Percentiles rank a stretch among this genome's conserved stretches.
Conservation (phyloP, 2,113 vertebrate genomes). For the Bombycilla garrulus region DNA sequence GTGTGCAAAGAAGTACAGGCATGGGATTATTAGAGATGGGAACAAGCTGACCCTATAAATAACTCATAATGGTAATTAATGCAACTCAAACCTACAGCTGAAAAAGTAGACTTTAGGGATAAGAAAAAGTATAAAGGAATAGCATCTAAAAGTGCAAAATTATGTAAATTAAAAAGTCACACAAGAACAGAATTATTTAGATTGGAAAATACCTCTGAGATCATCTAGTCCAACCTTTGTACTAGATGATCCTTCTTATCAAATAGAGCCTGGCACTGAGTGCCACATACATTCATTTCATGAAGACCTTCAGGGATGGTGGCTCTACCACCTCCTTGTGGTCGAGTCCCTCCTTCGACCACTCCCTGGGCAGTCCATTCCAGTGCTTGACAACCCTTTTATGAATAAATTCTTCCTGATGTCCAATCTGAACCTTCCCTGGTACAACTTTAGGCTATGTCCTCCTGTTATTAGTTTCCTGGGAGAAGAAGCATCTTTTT, state of each 20-base stretch:
- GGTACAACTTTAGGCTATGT: background rate
- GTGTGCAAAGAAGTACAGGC: background rate
- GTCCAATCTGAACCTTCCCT: background rate
- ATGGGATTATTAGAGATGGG: background rate
- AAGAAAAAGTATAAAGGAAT: background rate
- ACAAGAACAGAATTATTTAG: background rate
- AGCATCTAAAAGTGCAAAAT: background rate
- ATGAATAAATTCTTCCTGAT: background rate
- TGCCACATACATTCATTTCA: fast-evolving
- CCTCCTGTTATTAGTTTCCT: background rate
- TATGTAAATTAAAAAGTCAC: background rate
- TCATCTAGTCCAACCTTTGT: background rate
- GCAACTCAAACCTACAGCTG: background rate
- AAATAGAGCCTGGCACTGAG: background rate
- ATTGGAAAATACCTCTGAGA: background rate
- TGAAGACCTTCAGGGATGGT: background rate
- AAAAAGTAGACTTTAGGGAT: background rate
- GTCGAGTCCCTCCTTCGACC: background rate
- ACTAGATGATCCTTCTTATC: too few species aligned
- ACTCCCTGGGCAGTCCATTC: background rate
- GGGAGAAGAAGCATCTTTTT: background rate
- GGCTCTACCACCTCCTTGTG: background rate
- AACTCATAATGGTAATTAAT: background rate
- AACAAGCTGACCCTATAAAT: background rate
- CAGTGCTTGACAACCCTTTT: background rate